A percentile compares a stretch with the other conserved stretches of the same genome.
Conservation (phyloP, 2,113 vertebrate genomes). For the Hystrix brachyura region DNA sequence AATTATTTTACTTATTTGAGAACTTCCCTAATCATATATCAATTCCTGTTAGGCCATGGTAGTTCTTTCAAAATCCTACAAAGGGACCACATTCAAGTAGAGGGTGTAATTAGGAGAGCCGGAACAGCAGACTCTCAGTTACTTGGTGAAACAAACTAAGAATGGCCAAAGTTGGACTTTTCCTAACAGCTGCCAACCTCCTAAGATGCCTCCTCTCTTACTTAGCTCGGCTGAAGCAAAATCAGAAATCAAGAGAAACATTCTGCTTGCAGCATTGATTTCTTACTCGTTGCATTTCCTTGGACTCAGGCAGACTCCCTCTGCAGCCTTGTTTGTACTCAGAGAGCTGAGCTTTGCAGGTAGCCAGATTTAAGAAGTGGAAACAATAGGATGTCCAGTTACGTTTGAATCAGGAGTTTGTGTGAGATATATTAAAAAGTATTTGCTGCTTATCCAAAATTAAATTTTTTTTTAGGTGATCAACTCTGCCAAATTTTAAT, state of each 20-base stretch:
- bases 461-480: background rate
- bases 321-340: background rate
- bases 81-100: background rate
- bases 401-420: background rate
- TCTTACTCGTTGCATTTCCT: background rate
- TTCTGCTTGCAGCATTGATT: background rate
- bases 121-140: background rate
- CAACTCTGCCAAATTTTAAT: too few relatives aligned
- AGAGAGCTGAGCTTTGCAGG: background rate
- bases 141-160: background rate
- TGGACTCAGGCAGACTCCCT: background rate
- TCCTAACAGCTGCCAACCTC: background rate
- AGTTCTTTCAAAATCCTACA: background rate
- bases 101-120: background rate
- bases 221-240: background rate
- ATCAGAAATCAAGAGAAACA: background rate
- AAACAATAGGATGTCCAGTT: background rate
- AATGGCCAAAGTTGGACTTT: background rate
- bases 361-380: background rate
- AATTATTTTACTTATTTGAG: slow-evolving; percentile 21
- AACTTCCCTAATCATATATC: background rate
- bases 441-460: background rate
- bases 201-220: background rate
- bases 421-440: background rate
- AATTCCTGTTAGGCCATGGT: background rate